Conservation (phyloP, 2,797 vertebrate genomes). For the Myripristis murdjan region DNA sequence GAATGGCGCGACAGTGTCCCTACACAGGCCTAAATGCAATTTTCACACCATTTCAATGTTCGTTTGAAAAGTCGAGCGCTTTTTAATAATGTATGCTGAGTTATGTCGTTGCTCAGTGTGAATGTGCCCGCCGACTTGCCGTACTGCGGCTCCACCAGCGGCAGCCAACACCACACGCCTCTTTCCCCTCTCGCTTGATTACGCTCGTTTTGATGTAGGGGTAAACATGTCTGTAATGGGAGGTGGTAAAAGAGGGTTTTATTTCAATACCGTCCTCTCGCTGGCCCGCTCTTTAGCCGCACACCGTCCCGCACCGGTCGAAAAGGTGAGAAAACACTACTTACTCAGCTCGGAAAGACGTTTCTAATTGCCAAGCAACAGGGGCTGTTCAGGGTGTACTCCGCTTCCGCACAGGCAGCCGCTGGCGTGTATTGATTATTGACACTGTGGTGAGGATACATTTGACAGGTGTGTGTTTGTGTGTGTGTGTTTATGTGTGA, state of each 20-base stretch:
- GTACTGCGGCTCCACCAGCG: slow-evolving; percentile 76
- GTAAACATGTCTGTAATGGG: slow-evolving; percentile 84
- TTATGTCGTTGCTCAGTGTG: too few species aligned
- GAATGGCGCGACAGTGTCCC: too few species aligned
- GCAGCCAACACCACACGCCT: slow-evolving; percentile 13
- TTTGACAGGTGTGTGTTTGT: slow-evolving; percentile 30
- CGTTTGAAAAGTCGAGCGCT: too few species aligned
- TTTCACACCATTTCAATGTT: too few species aligned
- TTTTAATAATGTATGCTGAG: too few species aligned
- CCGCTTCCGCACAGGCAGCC: slow-evolving; percentile 77
- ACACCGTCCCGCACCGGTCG: slow-evolving; percentile 91
- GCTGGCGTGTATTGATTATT: slow-evolving; percentile 36
- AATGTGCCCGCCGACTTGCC: slow-evolving; percentile 77
- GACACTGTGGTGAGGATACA: slow-evolving; percentile 15
- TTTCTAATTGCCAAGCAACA: slow-evolving; percentile 39
- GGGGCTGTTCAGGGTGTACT: slow-evolving; percentile 51
- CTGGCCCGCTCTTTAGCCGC: slow-evolving; percentile 94
- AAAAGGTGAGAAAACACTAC: slow-evolving; percentile 87
- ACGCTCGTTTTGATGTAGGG: slow-evolving; percentile 57
- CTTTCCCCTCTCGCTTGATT: slow-evolving; percentile 29
- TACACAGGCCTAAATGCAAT: too few species aligned
- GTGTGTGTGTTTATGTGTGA: neutral
- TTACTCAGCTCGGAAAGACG: neutral
- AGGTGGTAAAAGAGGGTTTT: slow-evolving; percentile 90
- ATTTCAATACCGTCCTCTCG: slow-evolving; percentile 96